Conservation (phyloP, 2,797 vertebrate species). For the Lepilemur ruficaudatus region DNA sequence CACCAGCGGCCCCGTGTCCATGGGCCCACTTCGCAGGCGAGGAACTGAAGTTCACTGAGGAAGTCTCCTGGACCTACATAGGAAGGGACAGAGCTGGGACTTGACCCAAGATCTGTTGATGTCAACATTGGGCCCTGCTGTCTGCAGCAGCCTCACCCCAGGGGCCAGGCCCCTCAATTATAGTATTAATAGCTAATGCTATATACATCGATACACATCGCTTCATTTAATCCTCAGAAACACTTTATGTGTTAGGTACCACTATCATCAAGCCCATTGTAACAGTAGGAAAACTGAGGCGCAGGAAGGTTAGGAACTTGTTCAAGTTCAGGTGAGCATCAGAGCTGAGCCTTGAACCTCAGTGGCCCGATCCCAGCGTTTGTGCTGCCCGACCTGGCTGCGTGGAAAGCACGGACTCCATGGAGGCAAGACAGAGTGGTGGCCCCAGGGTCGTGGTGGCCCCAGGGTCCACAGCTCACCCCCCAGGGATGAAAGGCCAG, state of each 20-base stretch:
- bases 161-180: not conserved
- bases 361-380: not conserved
- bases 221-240: not conserved
- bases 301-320: not conserved
- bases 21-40: not conserved
- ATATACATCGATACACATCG: accelerated
- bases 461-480: not conserved
- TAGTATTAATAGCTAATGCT: not conserved
- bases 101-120: not conserved
- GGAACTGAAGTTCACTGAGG: not conserved
- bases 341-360: not conserved
- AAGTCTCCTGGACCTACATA: not conserved
- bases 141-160: not conserved
- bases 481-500: not conserved
- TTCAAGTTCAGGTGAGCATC: not conserved
- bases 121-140: not conserved
- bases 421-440: not conserved
- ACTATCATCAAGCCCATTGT: too few relatives aligned
- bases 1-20: not conserved
- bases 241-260: accelerated
- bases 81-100: not conserved
- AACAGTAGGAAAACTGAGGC: not conserved
- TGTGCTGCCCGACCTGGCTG: not conserved
- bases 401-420: not conserved
- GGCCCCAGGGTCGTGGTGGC: not conserved